Conservation (phyloP, 2,888 invertebrate genomes). For the Hydroisotoma schaefferi region DNA sequence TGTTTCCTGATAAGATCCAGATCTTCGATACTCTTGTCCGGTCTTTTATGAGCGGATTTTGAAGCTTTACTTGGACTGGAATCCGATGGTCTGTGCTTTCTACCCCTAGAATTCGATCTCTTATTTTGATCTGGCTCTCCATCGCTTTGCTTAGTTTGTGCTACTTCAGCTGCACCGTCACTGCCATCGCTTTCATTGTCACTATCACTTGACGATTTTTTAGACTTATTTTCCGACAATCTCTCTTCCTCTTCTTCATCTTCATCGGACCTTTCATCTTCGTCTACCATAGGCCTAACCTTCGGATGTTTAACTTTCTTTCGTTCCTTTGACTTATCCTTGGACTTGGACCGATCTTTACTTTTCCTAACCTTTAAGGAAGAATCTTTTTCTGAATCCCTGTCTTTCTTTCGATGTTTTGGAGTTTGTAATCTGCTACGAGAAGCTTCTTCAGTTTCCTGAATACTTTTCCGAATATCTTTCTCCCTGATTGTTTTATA, state of each 20-base stretch:
- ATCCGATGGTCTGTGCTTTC: not conserved
- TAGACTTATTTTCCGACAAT: constrained; percentile 1
- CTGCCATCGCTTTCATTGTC: constrained; percentile 26
- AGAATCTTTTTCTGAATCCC: not conserved
- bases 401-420: constrained; percentile 10
- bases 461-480: not conserved
- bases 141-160: constrained; percentile 16
- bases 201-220: constrained; percentile 4
- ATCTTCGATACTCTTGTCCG: not conserved
- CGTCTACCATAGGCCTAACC: constrained; percentile 51
- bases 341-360: constrained; percentile 11
- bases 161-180: constrained; percentile 20
- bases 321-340: constrained; percentile 55
- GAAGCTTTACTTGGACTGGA: not conserved
- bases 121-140: constrained; percentile 18
- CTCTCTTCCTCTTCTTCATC: constrained; percentile 25
- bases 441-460: not conserved
- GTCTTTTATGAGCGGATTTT: not conserved
- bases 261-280: constrained; percentile 29
- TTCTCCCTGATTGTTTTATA: constrained; percentile 14
- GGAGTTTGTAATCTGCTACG: not conserved
- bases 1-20: constrained; percentile 20
- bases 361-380: constrained; percentile 4
- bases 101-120: not conserved
- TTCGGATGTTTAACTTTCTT: constrained; percentile 53